Percentiles rank a stretch among this genome's conserved stretches.
Conservation (phyloP, 2,888 invertebrate genomes). For the Dynastes tityus region DNA sequence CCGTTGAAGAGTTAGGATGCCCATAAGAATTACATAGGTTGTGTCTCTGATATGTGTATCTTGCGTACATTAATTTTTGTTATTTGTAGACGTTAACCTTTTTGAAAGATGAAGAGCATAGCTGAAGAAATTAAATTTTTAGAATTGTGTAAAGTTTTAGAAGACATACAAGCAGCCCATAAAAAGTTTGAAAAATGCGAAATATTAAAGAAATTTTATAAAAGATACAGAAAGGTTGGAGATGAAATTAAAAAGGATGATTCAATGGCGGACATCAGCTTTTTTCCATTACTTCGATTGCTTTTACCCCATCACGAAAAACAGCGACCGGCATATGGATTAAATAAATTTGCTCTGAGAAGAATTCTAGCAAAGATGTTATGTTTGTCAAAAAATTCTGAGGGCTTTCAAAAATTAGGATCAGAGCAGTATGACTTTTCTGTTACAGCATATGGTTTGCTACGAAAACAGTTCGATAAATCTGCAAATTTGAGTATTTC, state of each 20-base stretch:
- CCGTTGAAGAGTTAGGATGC: too few relatives aligned
- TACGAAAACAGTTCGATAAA: constrained; percentile 74
- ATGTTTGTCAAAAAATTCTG: constrained; percentile 73
- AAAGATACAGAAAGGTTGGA: constrained; percentile 54
- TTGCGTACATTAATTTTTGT: too few relatives aligned
- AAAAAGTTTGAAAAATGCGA: constrained; percentile 36
- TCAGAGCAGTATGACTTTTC: constrained; percentile 81
- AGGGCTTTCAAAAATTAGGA: constrained; percentile 38
- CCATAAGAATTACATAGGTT: too few relatives aligned
- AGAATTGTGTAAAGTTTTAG: constrained; percentile 46
- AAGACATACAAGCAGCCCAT: constrained; percentile 33
- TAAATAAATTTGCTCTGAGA: constrained; percentile 85
- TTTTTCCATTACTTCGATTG: constrained; percentile 85
- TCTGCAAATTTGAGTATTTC: constrained; percentile 75
- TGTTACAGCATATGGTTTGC: constrained; percentile 81
- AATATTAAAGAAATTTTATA: constrained; percentile 43
- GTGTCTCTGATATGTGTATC: too few relatives aligned
- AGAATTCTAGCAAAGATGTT: constrained; percentile 83
- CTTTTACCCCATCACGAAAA: constrained; percentile 86
- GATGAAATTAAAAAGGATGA: constrained; percentile 64
- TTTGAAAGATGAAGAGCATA: constrained; percentile 32
- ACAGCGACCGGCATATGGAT: constrained; percentile 85
- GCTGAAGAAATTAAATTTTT: constrained; percentile 48
- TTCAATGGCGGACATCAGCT: constrained; percentile 70
- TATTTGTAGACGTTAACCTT: too few relatives aligned